Evolutionary conservation across 2,888 invertebrate genomes (phyloP).

Genomic region (Copidosoma aretas): DNA sequence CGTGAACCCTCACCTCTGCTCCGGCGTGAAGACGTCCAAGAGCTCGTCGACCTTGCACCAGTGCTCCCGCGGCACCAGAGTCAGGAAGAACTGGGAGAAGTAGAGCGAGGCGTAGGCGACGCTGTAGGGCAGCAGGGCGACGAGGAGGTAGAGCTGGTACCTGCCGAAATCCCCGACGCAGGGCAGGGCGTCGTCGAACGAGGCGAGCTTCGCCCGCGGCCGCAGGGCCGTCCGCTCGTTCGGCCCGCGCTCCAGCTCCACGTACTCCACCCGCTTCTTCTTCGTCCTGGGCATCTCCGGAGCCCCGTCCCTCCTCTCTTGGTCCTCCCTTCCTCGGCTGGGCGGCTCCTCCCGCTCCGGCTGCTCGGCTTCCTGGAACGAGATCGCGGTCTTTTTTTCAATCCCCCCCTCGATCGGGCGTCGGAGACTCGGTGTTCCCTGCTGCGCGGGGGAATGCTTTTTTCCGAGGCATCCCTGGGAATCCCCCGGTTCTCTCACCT

Average conservation of each 20-base stretch:
- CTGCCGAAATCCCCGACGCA: constrained; percentile 64
- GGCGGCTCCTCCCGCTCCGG: not conserved
- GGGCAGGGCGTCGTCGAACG: constrained; percentile 64
- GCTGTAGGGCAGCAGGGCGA: constrained; percentile 63
- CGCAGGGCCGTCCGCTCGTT: constrained; percentile 51
- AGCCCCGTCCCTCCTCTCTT: no score
- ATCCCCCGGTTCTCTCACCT: not conserved
- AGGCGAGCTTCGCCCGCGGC: constrained; percentile 50
- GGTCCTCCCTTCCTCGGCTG: not conserved
- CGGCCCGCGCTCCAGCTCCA: constrained; percentile 42
- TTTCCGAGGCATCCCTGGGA: no score
- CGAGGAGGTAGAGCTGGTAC: constrained; percentile 63
- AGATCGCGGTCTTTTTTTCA: not conserved
- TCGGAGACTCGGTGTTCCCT: no score
- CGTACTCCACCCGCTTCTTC: constrained; percentile 9
- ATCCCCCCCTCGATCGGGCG: not conserved
- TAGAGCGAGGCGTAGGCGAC: constrained; percentile 64
- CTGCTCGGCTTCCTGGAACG: not conserved
- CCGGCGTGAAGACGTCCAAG: constrained; percentile 53
- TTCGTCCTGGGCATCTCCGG: constrained; percentile 18
- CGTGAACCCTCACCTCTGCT: constrained; percentile 56
- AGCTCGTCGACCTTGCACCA: constrained; percentile 63
- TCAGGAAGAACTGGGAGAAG: constrained; percentile 65
- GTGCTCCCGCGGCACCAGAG: constrained; percentile 62
- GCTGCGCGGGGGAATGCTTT: no score